phyloP scores from a whole-genome alignment of 2,888 invertebrate species.

The Pediacus dermestoides region DNA sequence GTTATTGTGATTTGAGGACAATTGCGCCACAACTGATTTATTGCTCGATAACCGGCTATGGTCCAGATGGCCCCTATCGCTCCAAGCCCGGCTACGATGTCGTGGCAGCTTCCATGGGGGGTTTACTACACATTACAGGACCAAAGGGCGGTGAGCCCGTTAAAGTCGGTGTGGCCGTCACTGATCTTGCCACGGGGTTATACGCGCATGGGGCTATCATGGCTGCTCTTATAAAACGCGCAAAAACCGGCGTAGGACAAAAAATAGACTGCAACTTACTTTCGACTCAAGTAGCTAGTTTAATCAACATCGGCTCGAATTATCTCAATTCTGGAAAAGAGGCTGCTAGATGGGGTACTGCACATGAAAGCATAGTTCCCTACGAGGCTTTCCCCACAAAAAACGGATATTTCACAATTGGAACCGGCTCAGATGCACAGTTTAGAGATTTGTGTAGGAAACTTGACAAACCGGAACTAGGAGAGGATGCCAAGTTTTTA shows the following conservation, averaged over 20 bases:
- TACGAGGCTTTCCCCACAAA: constrained; percentile 85
- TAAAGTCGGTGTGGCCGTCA: constrained; percentile 89
- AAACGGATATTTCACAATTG: constrained; percentile 82
- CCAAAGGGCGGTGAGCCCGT: constrained; percentile 78
- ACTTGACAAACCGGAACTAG: constrained; percentile 61
- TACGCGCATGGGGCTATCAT: constrained; percentile 94
- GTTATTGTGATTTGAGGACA: constrained; percentile 69
- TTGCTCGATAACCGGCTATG: constrained; percentile 93
- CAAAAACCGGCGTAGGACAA: constrained; percentile 78
- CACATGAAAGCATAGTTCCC: constrained; percentile 91
- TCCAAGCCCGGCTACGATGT: constrained; percentile 93
- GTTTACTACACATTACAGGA: constrained; percentile 86
- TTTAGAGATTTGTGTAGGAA: constrained; percentile 69
- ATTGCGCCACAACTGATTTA: constrained; percentile 81
- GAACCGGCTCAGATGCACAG: constrained; percentile 81
- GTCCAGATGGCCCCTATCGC: constrained; percentile 80
- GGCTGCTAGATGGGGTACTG: constrained; percentile 83
- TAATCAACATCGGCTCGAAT: constrained; percentile 87
- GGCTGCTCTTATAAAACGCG: constrained; percentile 78
- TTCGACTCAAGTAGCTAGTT: constrained; percentile 83
- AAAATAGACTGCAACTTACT: constrained; percentile 92
- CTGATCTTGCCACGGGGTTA: constrained; percentile 88
- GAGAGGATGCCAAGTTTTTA: constrained; percentile 60
- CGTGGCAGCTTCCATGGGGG: constrained; percentile 90
- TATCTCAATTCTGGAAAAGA: constrained; percentile 82